phyloP scores from a whole-genome alignment of 2,113 vertebrate species.

The Aplodontia rufa region DNA sequence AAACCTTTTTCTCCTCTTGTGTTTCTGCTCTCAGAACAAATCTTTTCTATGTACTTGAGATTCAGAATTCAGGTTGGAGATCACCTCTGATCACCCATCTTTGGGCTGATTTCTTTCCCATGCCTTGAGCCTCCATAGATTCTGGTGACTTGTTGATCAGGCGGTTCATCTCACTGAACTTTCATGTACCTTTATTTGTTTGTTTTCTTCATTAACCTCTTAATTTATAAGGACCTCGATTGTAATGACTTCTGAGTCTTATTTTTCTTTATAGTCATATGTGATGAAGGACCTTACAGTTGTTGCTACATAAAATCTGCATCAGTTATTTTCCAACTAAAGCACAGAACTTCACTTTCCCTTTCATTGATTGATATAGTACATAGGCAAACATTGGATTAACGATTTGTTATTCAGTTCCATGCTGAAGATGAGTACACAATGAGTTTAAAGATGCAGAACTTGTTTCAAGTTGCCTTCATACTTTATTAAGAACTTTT shows the following conservation, averaged over 20 bases:
- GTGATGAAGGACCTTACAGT: neutral
- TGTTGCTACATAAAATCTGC: neutral
- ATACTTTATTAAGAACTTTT: neutral
- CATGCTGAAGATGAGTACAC: neutral
- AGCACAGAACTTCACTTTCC: neutral
- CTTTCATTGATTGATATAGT: neutral
- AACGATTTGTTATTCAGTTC: neutral
- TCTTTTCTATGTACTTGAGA: rapidly evolving
- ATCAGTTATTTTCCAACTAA: neutral
- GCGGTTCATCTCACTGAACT: neutral
- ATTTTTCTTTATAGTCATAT: neutral
- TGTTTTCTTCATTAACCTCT: neutral
- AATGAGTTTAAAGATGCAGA: neutral
- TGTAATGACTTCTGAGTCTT: neutral
- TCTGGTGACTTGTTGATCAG: neutral
- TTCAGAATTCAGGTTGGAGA: neutral
- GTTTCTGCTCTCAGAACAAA: neutral
- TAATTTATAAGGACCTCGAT: neutral
- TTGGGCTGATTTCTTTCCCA: neutral
- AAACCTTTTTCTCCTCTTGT: rapidly evolving
- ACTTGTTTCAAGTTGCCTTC: neutral
- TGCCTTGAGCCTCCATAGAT: neutral
- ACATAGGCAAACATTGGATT: neutral
- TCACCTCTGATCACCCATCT: neutral
- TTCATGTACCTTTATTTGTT: neutral